Conservation (phyloP, 2,113 vertebrate genomes). For the Phalacrocorax carbo region DNA sequence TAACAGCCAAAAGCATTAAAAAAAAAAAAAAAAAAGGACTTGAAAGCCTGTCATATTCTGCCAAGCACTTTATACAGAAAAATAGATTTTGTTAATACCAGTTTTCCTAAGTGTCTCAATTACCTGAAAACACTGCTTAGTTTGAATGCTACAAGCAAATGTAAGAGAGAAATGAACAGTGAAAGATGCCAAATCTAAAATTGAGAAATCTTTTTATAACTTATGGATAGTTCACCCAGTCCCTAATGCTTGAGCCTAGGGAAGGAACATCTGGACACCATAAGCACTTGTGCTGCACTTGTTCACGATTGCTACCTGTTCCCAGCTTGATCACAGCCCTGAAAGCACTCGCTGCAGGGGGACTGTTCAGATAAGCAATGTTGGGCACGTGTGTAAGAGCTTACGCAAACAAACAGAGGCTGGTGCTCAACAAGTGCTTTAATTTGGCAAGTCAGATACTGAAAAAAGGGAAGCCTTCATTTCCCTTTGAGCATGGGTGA, state of each 20-base stretch:
- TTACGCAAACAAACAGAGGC: not conserved
- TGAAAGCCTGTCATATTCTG: conserved; percentile 29
- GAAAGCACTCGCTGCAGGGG: not conserved
- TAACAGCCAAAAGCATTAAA: conserved; percentile 30
- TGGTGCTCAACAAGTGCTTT: not conserved
- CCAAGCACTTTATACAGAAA: conserved; percentile 22
- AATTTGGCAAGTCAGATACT: not conserved
- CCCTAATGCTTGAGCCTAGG: not conserved
- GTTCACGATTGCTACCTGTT: not conserved
- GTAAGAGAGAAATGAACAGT: not conserved
- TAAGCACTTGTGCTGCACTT: not conserved
- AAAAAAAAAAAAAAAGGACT: not conserved
- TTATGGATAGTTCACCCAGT: not conserved
- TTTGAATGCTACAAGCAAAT: not conserved
- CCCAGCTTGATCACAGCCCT: not conserved
- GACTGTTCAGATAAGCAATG: not conserved
- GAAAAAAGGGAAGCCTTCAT: not conserved
- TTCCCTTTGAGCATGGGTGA: not conserved
- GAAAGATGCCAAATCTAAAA: conserved; percentile 1
- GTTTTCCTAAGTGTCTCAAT: conserved; percentile 50
- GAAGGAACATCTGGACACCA: not conserved
- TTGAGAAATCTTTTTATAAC: not conserved
- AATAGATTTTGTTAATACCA: conserved; percentile 33
- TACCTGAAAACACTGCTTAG: conserved; percentile 43
- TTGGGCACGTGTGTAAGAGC: not conserved